Base-by-base conservation (phyloP, 92 coral and sea anemone species). In the Paragorgia papillata region DNA sequence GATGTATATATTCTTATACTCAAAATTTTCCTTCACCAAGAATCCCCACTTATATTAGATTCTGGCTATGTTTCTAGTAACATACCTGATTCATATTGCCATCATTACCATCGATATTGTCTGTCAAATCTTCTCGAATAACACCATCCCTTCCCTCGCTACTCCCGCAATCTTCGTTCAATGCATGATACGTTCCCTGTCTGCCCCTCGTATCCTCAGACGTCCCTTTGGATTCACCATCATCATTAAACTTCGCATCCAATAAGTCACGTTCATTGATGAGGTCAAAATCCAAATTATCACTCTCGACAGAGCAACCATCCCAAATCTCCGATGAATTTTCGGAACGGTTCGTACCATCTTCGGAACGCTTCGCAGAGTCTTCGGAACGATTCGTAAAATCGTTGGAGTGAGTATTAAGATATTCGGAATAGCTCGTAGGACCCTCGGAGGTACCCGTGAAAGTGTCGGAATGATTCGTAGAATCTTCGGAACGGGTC, bases 271-370 rank as follows among this genome's bases (percentile, higher is more conserved):
- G 8, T 24, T 44, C 17, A 14, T 32, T 24, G 57, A 67, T 26
- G 28, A 68, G 41, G 37, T 68, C 75, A 33, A 46, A 68, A 28
- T 31, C 75, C 39, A 27, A 7, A 68, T 68, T 68, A 9, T 48
- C 75, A 37, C 75, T 48, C 19, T 68, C 75, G 9, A 68, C 21
- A 14, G 37, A 48, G 54, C 75, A 48, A 44, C 34, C 75, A 20
- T 66, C 73, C 73, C 57, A 46, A 68, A 68, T 29, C 21, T 44
- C 75, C 40, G 75, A 44, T 21, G 59, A 44, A 17, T 83, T 83
- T 56, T 90, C 91, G 58, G 97, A 82, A 49, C 92, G 80, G 12
- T 80, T 89, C 70, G 93, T 90, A 30, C 89, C 82, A 51, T 83
- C 97, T 26, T 81, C 91, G 78, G 84, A 39, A 40, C 28, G 31